Evolutionary conservation across 2,113 vertebrate species (phyloP), one percentile per base, ranked within the genome.

Genomic region (Pterophyllum scalare): DNA sequence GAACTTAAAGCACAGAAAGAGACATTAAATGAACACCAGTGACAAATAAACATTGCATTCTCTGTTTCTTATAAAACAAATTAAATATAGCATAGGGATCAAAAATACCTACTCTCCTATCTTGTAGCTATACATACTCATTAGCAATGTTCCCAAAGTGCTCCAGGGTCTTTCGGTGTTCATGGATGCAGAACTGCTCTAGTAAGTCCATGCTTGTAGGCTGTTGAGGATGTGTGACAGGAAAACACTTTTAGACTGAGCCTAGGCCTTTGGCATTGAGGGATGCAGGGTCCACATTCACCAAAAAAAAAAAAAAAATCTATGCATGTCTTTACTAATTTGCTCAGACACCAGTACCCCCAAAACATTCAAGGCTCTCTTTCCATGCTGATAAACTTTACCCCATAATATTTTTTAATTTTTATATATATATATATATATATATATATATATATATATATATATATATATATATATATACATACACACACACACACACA

Each of bases 361-460:
- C n/a, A 84, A 86, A 90, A 94, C 93, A 95, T 95, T 95, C 93
- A 93, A 92, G 92, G 91, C 93, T 92, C 83, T 64, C 62, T 80
- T 85, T 88, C 84, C 89, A 87, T 89, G 89, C 91, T 81, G 52
- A 87, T 87, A 76, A 87, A 88, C 43, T 79, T 74, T 56, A 80
- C 76, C 52, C 65, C 67, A 64, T 54, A 70, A 22, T 46, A 59
- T n/a, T n/a, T n/a, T n/a, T n/a, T n/a, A n/a, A n/a, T n/a, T n/a
- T n/a, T n/a, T n/a, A 52, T 58, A 75, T 57, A 83, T 46, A 61
- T 11, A 86, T 67, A 78, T 58, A 80, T 77, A 60, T 38, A 31
- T 35, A 64, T 62, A 43, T 12, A 20, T 52, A 12, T 11, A 40
- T 43, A 52, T 60, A 31, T 31, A 43, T 80, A 35, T 57, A 24